Evolutionary conservation across 2,797 vertebrate species (phyloP), one percentile per base, ranked within the genome.

Genomic region (Tokudaia muenninki): DNA sequence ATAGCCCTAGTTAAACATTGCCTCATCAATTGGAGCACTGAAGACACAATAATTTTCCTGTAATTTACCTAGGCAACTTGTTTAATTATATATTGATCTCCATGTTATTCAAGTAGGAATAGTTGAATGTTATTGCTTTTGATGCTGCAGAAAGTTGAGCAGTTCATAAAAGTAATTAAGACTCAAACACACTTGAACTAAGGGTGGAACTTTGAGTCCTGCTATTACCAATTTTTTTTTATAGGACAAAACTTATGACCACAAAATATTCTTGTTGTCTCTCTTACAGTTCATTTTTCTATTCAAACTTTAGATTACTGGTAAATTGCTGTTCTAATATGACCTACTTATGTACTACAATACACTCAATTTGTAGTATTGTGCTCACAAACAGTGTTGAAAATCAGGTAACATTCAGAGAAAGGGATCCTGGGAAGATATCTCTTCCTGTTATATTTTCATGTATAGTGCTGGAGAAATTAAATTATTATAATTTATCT

Each of bases 41-140:
- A 41, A 84, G 26, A 77, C 2, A 63, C 65, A 93, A 55, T 75
- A 24, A 65, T 79, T 93, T 81, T 94, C 7, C 37, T 87, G 3
- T 83, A 55, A 79, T 94, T 90, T 94, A 24, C 93, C 16, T 9
- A 87, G 37, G 75, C 41, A n/a, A 55, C 91, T 94, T 74, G 82
- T 26, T 90, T 92, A 82, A 74, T 90, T 95, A 24, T 87, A 0
- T 87, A 87, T 78, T 95, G 70, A 89, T 78, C 37, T 44, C 21
- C 55, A 13, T 65, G 67, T 55, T 52, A 17, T 91, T 17, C 82
- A 86, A 92, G 55, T 31, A 78, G 19, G 57, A 82, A 65, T 63
- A 47, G 6, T 67, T 92, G 90, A 92, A 16, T 5, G 21, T n/a
- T 65, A 78, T 92, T 52, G 31, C 87, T 90, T 79, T 91, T 61